Conservation (phyloP, 2,113 vertebrate species). For the Lontra canadensis region DNA sequence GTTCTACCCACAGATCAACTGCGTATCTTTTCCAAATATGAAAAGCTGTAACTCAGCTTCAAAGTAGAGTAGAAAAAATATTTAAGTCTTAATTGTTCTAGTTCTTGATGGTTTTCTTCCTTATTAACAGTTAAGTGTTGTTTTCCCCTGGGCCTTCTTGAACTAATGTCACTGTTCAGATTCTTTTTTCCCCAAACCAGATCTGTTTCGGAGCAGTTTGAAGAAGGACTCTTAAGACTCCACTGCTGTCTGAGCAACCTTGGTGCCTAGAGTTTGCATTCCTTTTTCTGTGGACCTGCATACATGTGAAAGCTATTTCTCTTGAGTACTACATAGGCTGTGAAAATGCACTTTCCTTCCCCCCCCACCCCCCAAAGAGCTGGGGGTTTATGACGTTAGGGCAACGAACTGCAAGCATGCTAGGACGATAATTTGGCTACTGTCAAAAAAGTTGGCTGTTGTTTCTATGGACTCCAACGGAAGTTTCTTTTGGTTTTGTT, state of each 20-base stretch:
- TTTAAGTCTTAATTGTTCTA: slow-evolving; percentile 5
- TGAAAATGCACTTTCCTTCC: slow-evolving; percentile 42
- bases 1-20: not conserved
- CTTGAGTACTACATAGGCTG: slow-evolving; percentile 53
- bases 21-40: slow-evolving; percentile 56
- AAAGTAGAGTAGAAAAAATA: slow-evolving; percentile 63
- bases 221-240: slow-evolving; percentile 43
- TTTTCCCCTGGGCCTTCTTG: slow-evolving; percentile 50
- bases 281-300: slow-evolving; percentile 31
- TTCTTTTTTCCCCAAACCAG: slow-evolving; percentile 41
- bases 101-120: slow-evolving; percentile 58
- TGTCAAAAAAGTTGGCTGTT: slow-evolving; percentile 30
- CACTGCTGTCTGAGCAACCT: slow-evolving; percentile 51
- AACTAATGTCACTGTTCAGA: not conserved
- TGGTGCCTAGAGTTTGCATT: slow-evolving; percentile 75
- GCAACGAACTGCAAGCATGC: slow-evolving; percentile 65
- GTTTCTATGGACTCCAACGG: slow-evolving; percentile 67
- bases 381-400: not conserved
- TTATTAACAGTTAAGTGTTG: slow-evolving; percentile 41
- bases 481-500: slow-evolving; percentile 38
- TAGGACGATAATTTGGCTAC: slow-evolving; percentile 52
- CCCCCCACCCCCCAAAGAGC: not conserved
- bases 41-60: slow-evolving; percentile 51
- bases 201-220: slow-evolving; percentile 24
- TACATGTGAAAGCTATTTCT: not conserved